Conservation (phyloP, 2,113 vertebrate genomes). For the Melanocharis versteri region DNA sequence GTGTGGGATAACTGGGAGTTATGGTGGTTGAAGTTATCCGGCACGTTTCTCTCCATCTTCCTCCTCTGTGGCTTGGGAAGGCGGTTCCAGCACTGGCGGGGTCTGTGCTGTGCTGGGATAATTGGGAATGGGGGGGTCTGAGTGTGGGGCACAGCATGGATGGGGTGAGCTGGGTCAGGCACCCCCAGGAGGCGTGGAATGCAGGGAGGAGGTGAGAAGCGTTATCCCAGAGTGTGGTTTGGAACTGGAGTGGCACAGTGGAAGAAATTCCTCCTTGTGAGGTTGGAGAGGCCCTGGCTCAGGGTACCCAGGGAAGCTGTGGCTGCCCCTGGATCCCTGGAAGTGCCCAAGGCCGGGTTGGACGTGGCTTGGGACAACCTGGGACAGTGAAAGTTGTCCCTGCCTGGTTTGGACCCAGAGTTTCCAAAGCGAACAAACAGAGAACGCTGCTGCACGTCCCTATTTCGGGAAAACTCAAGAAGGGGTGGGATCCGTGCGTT, state of each 20-base stretch:
- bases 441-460: accelerated
- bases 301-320: not conserved
- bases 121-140: not conserved
- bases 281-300: not conserved
- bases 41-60: not conserved
- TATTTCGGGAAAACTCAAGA: accelerated
- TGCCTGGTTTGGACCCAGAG: not conserved
- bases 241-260: not conserved
- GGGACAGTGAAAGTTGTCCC: accelerated
- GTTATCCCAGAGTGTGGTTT: not conserved
- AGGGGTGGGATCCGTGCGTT: not conserved
- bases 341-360: not conserved
- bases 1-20: not conserved
- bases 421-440: not conserved
- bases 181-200: not conserved
- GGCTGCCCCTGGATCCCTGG: not conserved
- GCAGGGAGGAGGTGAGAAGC: not conserved
- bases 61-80: not conserved
- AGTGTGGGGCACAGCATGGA: not conserved
- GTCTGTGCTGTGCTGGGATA: not conserved
- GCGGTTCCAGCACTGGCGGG: accelerated
- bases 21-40: not conserved
- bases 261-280: not conserved
- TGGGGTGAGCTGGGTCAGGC: not conserved
- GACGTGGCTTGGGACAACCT: accelerated